Evolutionary conservation across 1,140 invertebrate species (phyloP), one percentile per base, ranked within the genome.

Genomic region (Hylyphantes graminicola): DNA sequence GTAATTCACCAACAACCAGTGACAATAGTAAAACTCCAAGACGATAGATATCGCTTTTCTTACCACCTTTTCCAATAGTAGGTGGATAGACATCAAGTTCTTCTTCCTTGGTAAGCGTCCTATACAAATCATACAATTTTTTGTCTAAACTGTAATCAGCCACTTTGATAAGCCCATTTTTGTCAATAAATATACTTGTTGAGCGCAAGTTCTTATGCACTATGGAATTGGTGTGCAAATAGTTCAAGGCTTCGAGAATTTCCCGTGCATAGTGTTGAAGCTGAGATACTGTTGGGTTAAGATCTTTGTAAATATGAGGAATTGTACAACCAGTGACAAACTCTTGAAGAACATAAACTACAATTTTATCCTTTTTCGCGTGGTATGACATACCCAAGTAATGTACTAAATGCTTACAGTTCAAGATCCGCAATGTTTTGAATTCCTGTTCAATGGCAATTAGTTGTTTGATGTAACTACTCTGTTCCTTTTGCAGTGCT

Each of bases 191-290:
- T 59, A 95, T 91, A 87, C 92, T 94, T 11, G 92, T 91, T 72
- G 93, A 92, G 15, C 93, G 89, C 10, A 96, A 87, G 90, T 94
- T 93, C 88, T 93, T 94, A 88, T 96, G 94, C 0, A 94, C 93
- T 10, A 96, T 92, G 87, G 93, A 93, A 88, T 95, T 95, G 65
- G 92, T 90, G 87, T 96, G 95, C 13, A 96, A 89, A 88, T 93
- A 95, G 17, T 92, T 89, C 8, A 96, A 87, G 3, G 93, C 93
- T 68, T 92, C 90, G 0, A 96, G 88, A 21, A 95, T 90, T 65
- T 93, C 93, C 9, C 88, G 89, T 2, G 93, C 91, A 85, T 94
- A 92, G 88, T 92, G 90, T 13, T 93, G 91, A 21, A 95, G 87
- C 68, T 93, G 88, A 85, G 92, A 92, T 15, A 93, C 89, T 64